Percentiles rank a stretch among this genome's conserved stretches.
phyloP scores from a whole-genome alignment of 2,888 invertebrate species.

The Chironomus tentans region DNA sequence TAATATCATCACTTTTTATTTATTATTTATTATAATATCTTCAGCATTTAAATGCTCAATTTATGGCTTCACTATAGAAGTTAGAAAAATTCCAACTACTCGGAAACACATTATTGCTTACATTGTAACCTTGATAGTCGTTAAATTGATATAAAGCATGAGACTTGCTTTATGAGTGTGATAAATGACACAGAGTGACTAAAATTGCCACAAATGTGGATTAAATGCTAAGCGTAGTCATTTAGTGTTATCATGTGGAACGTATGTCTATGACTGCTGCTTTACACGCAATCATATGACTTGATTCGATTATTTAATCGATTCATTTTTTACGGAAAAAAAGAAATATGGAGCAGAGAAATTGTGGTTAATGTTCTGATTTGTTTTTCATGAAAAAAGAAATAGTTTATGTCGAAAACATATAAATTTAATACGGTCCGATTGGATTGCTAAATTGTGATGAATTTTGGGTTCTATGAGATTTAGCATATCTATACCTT shows the following conservation, averaged over 20 bases:
- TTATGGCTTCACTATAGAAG: background rate
- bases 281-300: no score
- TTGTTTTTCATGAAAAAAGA: no score
- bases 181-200: background rate
- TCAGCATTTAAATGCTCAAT: background rate
- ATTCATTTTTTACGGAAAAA: no score
- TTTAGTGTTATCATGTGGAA: background rate
- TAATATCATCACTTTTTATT: conserved; percentile 3
- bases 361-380: no score
- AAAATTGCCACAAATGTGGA: conserved; percentile 1
- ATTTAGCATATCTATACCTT: no score
- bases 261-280: background rate
- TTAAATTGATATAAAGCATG: conserved; percentile 2
- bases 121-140: background rate
- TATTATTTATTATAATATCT: background rate
- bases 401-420: no score
- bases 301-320: no score
- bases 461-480: no score
- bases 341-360: no score
- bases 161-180: background rate
- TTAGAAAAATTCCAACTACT: no score
- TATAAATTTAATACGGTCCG: no score
- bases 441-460: no score
- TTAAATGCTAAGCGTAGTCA: background rate
- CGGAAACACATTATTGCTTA: background rate